These are phyloP conservation scores for Aethina tumida DNA, from an alignment of 1,140 invertebrate genomes.

Conservation along the genomic window DNA sequence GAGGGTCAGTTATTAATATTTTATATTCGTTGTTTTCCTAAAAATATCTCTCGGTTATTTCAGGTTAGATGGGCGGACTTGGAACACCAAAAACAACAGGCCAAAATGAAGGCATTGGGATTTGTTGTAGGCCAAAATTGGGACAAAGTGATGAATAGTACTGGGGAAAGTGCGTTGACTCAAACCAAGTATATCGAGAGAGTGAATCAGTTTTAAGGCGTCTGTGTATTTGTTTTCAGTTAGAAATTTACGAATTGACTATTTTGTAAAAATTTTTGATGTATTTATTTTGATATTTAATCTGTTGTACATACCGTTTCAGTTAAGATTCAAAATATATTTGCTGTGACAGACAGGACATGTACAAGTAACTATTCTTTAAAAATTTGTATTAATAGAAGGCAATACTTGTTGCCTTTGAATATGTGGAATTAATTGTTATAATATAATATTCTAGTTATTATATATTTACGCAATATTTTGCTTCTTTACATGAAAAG, in stretches of 20 bases:
- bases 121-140: slow-evolving; percentile 95
- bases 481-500: too few species aligned
- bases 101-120: slow-evolving; percentile 84
- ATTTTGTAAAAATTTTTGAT: neutral
- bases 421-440: too few species aligned
- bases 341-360: neutral
- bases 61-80: slow-evolving; percentile 97
- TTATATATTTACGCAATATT: too few species aligned
- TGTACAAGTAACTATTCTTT: neutral
- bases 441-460: too few species aligned
- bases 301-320: neutral
- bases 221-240: neutral
- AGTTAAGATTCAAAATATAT: neutral
- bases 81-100: slow-evolving; percentile 81
- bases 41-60: too few species aligned
- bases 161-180: slow-evolving; percentile 79
- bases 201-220: slow-evolving; percentile 5
- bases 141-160: slow-evolving; percentile 87
- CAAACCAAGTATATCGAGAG: slow-evolving; percentile 88
- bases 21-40: too few species aligned
- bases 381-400: neutral
- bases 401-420: too few species aligned
- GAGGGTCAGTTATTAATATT: slow-evolving; percentile 70
- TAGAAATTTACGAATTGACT: neutral
- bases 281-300: neutral